Evolutionary conservation across 1,140 invertebrate species (phyloP).

Genomic region (Diachasmimorpha longicaudata): DNA sequence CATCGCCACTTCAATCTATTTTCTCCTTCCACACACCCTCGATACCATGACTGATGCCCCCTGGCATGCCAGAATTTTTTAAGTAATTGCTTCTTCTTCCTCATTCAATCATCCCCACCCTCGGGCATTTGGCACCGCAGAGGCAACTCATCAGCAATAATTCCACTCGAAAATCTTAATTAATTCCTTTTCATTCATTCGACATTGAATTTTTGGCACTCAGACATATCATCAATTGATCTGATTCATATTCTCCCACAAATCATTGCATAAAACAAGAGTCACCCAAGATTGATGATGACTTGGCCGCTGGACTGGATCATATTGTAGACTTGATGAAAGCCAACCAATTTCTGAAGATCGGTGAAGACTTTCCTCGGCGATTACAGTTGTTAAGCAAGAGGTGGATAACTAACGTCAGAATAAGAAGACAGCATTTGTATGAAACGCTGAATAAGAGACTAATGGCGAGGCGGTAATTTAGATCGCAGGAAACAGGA

Average conservation of each 20-base stretch:
- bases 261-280: constrained; percentile 1
- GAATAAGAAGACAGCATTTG: not conserved
- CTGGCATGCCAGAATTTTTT: not conserved
- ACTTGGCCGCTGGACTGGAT: not conserved
- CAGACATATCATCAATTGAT: not conserved
- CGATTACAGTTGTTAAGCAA: constrained; percentile 11
- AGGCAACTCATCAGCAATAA: not conserved
- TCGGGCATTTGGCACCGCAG: not conserved
- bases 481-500: constrained; percentile 29
- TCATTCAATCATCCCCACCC: constrained; percentile 15
- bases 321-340: constrained; percentile 26
- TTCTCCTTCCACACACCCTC: constrained; percentile 2
- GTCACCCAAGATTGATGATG: constrained; percentile 26
- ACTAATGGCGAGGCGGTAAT: constrained; percentile 57
- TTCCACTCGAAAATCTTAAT: not conserved
- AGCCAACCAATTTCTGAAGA: constrained; percentile 33
- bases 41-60: not conserved
- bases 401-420: constrained; percentile 12
- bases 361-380: constrained; percentile 18
- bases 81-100: constrained; percentile 9
- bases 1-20: constrained; percentile 9
- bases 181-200: not conserved
- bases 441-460: not conserved
- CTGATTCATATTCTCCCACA: not conserved
- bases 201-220: not conserved